Evolutionary conservation across 2,888 invertebrate genomes (phyloP).

Genomic region (Trachelus iudaicus): DNA sequence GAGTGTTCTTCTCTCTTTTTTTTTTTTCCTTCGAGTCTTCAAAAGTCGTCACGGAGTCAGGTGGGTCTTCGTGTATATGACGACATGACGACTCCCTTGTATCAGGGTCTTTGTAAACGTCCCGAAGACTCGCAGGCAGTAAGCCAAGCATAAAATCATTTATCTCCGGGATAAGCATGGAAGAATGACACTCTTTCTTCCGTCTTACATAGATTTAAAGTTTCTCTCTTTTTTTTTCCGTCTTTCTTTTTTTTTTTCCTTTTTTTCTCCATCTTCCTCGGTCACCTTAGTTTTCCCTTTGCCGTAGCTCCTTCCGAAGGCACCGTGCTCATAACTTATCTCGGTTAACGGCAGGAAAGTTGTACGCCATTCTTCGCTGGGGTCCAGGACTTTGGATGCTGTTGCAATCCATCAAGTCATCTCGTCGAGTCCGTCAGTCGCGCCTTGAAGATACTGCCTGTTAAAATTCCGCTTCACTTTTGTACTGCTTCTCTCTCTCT

Average conservation of each 20-base stretch:
- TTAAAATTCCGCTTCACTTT: neutral
- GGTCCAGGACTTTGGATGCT: constrained; percentile 10
- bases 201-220: constrained; percentile 49
- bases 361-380: constrained; percentile 9
- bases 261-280: constrained; percentile 13
- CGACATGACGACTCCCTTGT: constrained; percentile 40
- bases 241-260: constrained; percentile 1
- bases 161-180: constrained; percentile 60
- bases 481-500: neutral
- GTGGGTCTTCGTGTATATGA: constrained; percentile 23
- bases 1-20: no score
- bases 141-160: constrained; percentile 63
- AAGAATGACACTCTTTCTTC: constrained; percentile 47
- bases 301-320: constrained; percentile 9
- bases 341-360: constrained; percentile 3
- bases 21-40: no score
- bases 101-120: no score
- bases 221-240: constrained; percentile 27
- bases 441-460: neutral
- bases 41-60: neutral
- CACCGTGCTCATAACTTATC: constrained; percentile 15
- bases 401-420: constrained; percentile 24
- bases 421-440: constrained; percentile 7
- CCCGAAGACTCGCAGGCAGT: constrained; percentile 40
- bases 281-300: constrained; percentile 17